These are phyloP conservation scores for Cricetomys ansorgei DNA, from an alignment of 2,113 vertebrate species.

Conservation along the genomic window DNA sequence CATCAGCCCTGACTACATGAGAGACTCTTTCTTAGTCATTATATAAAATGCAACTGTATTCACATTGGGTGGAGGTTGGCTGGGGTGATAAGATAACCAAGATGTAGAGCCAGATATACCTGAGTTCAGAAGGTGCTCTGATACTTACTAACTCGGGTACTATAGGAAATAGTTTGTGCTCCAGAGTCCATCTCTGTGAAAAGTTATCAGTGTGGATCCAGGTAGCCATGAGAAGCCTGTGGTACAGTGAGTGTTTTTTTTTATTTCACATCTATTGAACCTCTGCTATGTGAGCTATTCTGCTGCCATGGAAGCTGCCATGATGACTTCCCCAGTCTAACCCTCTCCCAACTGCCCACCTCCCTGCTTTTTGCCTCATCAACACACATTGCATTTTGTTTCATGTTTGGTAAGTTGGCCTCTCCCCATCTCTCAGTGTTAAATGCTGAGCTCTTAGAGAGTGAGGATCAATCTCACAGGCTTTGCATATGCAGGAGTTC, in stretches of 20 bases:
- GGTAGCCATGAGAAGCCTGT: not conserved
- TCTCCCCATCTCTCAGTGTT: not conserved
- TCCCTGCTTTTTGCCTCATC: not conserved
- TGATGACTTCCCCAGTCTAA: not conserved
- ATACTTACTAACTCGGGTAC: not conserved
- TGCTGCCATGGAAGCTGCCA: not conserved
- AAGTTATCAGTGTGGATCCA: not conserved
- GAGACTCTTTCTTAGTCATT: conserved; percentile 8
- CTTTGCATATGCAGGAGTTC: not conserved
- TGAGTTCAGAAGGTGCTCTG: not conserved
- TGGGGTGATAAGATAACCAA: not conserved
- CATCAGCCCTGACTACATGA: not conserved
- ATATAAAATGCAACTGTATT: not conserved
- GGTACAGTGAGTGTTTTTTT: not conserved
- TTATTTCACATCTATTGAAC: not conserved
- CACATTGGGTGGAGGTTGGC: not conserved
- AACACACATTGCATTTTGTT: too few relatives aligned
- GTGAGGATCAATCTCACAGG: not conserved
- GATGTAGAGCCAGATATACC: not conserved
- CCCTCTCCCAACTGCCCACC: not conserved
- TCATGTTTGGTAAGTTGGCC: not conserved
- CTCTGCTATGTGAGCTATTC: too few relatives aligned
- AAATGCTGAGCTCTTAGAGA: not conserved
- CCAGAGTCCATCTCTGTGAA: not conserved
- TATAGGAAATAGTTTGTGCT: not conserved